Conservation (phyloP, 2,797 vertebrate species). For the Karalla daura region DNA sequence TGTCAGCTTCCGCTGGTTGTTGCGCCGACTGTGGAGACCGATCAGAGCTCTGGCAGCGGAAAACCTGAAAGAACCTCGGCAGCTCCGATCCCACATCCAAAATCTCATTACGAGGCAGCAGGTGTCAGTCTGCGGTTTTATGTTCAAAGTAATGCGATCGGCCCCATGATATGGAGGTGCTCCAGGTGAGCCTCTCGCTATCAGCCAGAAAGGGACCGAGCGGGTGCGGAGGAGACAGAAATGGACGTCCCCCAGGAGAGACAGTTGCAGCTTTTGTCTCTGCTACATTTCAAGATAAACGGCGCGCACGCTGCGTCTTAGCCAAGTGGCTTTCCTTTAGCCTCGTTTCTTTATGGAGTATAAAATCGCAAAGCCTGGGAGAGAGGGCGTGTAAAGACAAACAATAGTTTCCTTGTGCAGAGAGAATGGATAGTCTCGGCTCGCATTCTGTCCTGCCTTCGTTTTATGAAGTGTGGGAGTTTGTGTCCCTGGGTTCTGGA, state of each 20-base stretch:
- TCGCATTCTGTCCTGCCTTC: slow-evolving; percentile 69
- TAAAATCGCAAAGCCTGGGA: slow-evolving; percentile 52
- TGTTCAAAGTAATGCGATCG: slow-evolving; percentile 15
- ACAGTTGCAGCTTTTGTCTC: slow-evolving; percentile 30
- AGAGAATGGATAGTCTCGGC: slow-evolving; percentile 63
- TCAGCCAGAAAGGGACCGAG: background rate
- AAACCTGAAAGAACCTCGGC: background rate
- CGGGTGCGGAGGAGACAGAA: background rate
- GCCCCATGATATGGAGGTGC: background rate
- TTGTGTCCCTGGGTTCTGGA: slow-evolving; percentile 69
- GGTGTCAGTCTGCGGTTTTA: slow-evolving; percentile 1
- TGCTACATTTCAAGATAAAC: slow-evolving; percentile 45
- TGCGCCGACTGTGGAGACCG: no score
- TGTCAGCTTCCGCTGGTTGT: no score
- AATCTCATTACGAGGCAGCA: background rate
- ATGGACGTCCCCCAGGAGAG: slow-evolving; percentile 12
- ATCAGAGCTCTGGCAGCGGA: background rate
- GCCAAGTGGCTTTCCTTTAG: slow-evolving; percentile 41
- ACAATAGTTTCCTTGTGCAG: slow-evolving; percentile 81
- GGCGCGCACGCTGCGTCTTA: slow-evolving; percentile 16
- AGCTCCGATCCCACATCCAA: background rate
- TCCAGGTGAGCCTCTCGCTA: slow-evolving; percentile 15
- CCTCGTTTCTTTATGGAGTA: slow-evolving; percentile 48
- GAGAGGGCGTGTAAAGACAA: slow-evolving; percentile 65
- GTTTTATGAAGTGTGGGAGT: slow-evolving; percentile 79